These are phyloP conservation scores for Apis cerana DNA, from an alignment of 1,140 invertebrate species.

Conservation along the genomic window DNA sequence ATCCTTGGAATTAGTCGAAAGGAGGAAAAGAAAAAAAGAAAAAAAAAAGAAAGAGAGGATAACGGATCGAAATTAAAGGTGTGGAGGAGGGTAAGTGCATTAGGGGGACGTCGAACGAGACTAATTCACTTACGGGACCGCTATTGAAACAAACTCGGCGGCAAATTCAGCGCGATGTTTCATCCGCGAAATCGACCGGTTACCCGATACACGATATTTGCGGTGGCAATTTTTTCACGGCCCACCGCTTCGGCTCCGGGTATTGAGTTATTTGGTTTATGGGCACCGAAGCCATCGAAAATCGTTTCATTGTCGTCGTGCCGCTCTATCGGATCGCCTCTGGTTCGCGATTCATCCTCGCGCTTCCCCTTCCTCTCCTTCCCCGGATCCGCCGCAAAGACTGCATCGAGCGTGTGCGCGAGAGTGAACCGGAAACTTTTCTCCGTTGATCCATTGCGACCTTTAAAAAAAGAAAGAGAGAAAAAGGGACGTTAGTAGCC, in stretches of 20 bases:
- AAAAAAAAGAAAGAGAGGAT: too few species aligned
- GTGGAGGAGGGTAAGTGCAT: too few species aligned
- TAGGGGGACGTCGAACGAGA: neutral
- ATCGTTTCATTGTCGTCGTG: slow-evolving; percentile 45
- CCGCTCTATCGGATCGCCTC: slow-evolving; percentile 10
- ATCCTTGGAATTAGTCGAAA: too few species aligned
- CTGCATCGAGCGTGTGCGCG: neutral
- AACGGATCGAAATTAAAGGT: too few species aligned
- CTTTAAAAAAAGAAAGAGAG: slow-evolving; percentile 5
- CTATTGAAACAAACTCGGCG: neutral
- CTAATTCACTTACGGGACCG: slow-evolving; percentile 3
- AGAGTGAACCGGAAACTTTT: slow-evolving; percentile 12
- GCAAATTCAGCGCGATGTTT: slow-evolving; percentile 3
- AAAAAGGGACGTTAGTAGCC: neutral
- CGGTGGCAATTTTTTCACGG: slow-evolving; percentile 55
- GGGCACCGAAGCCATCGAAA: slow-evolving; percentile 56
- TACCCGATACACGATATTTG: slow-evolving; percentile 28
- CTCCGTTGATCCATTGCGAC: slow-evolving; percentile 4
- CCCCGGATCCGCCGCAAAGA: neutral
- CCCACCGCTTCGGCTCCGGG: slow-evolving; percentile 22
- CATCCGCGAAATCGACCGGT: slow-evolving; percentile 12
- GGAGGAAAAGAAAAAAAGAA: too few species aligned
- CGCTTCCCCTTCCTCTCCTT: neutral
- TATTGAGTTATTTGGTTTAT: slow-evolving; percentile 60
- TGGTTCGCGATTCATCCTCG: neutral